phyloP scores from a whole-genome alignment of 1,140 invertebrate genomes.

The Aphelenchoides avenae region DNA sequence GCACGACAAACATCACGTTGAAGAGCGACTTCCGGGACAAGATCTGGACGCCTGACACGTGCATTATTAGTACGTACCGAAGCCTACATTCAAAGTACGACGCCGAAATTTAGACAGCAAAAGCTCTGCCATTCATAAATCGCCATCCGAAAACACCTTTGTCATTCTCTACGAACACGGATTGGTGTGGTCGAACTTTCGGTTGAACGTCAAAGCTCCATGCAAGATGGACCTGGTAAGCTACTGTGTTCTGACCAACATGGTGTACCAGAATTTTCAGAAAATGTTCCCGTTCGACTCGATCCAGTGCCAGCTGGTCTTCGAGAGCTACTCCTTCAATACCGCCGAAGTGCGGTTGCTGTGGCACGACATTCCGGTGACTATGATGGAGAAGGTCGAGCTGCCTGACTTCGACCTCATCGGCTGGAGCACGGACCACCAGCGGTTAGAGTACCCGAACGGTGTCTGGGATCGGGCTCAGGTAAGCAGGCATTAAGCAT shows the following conservation, averaged over 20 bases:
- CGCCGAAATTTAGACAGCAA: too few species aligned
- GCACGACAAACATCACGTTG: conserved; percentile 59
- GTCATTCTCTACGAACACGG: conserved; percentile 59
- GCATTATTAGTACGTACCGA: too few species aligned
- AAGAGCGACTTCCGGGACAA: conserved; percentile 57
- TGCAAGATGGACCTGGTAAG: conserved; percentile 56
- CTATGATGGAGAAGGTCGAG: conserved; percentile 60
- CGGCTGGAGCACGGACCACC: conserved; percentile 56
- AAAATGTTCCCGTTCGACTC: conserved; percentile 59
- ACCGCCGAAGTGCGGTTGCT: conserved; percentile 56
- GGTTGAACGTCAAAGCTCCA: conserved; percentile 56
- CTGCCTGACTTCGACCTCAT: conserved; percentile 58
- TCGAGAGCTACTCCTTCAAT: conserved; percentile 57
- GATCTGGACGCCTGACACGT: conserved; percentile 59
- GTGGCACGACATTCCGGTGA: conserved; percentile 58
- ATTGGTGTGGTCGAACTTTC: conserved; percentile 57
- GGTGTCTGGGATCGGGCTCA: conserved; percentile 54
- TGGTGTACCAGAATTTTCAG: conserved; percentile 14
- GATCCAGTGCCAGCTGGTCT: conserved; percentile 52
- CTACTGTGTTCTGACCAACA: background rate
- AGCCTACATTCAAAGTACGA: too few species aligned
- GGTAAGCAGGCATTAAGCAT: conserved; percentile 26
- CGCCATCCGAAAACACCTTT: conserved; percentile 58
- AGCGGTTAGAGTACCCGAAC: conserved; percentile 55
- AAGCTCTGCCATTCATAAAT: conserved; percentile 49